Percentiles rank a stretch among this genome's conserved stretches.
phyloP scores from a whole-genome alignment of 1,140 invertebrate genomes.

The Sweltsa coloradensis region DNA sequence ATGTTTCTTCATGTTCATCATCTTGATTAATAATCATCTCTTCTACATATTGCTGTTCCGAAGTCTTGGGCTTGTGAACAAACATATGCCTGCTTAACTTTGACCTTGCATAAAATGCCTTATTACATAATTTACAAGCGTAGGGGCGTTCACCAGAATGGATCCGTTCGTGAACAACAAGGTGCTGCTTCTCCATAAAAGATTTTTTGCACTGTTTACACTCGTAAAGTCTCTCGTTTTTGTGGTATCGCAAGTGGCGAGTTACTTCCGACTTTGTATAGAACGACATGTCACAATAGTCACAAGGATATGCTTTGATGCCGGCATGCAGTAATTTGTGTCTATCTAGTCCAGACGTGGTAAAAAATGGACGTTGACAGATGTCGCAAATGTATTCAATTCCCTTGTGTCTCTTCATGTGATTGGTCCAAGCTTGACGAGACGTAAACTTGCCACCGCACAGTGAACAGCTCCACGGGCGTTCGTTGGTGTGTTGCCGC shows the following conservation, averaged over 20 bases:
- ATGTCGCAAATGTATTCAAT: background rate
- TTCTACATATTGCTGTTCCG: too few relatives aligned
- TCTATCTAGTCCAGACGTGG: background rate
- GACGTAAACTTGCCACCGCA: conserved; percentile 57
- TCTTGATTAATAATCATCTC: too few relatives aligned
- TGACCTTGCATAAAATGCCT: background rate
- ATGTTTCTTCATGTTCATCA: too few relatives aligned
- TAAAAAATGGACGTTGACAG: background rate
- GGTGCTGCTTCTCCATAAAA: conserved; percentile 1
- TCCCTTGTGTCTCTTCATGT: background rate
- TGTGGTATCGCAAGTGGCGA: conserved; percentile 1
- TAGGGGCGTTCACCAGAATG: conserved; percentile 5
- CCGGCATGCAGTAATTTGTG: background rate
- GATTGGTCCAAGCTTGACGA: background rate
- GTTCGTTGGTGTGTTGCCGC: conserved; percentile 7
- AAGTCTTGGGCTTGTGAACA: too few relatives aligned
- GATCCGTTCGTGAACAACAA: conserved; percentile 5
- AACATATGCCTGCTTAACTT: background rate
- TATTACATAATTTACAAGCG: conserved; percentile 1
- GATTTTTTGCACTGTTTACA: conserved; percentile 4
- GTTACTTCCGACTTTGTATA: background rate
- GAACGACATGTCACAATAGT: background rate
- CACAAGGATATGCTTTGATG: background rate
- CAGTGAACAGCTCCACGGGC: conserved; percentile 60
- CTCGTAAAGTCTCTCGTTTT: background rate